Evolutionary conservation across 1,140 invertebrate species (phyloP).

Genomic region (Drosophila saltans): DNA sequence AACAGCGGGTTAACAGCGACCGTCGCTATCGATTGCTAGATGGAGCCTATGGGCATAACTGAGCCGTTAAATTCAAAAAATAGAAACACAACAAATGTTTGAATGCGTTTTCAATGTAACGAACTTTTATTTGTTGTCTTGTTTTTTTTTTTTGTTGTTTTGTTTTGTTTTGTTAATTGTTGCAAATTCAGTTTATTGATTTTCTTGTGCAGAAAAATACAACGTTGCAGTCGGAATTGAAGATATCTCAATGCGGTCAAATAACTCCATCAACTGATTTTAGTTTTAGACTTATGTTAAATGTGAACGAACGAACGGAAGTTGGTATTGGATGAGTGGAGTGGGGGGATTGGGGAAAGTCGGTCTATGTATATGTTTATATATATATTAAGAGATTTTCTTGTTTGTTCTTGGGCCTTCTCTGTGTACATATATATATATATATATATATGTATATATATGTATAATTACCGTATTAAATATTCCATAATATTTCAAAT

Average conservation of each 20-base stretch:
- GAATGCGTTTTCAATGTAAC: conserved; percentile 9
- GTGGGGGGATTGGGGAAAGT: not conserved
- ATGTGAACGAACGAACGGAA: not conserved
- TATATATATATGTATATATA: not conserved
- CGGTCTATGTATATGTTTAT: not conserved
- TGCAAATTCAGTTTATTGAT: conserved; percentile 34
- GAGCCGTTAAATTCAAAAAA: not conserved
- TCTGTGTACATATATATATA: conserved; percentile 18
- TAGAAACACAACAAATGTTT: not conserved
- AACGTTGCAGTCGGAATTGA: conserved; percentile 45
- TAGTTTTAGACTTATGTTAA: conserved; percentile 6
- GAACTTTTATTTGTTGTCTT: conserved; percentile 12
- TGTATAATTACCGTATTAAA: conserved; percentile 20
- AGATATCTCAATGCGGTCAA: conserved; percentile 26
- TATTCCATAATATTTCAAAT: conserved; percentile 43
- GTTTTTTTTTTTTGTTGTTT: not conserved
- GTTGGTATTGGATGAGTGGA: too few species aligned
- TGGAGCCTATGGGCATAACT: not conserved
- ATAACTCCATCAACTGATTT: conserved; percentile 14
- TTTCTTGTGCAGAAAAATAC: conserved; percentile 46
- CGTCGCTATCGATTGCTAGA: not conserved
- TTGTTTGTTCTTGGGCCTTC: not conserved
- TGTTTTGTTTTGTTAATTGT: conserved; percentile 34
- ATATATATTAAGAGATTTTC: not conserved
- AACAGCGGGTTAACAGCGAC: too few species aligned